Percentiles rank a stretch among this genome's conserved stretches.
phyloP scores from a whole-genome alignment of 2,888 invertebrate species.

The Plagodis dolabraria region DNA sequence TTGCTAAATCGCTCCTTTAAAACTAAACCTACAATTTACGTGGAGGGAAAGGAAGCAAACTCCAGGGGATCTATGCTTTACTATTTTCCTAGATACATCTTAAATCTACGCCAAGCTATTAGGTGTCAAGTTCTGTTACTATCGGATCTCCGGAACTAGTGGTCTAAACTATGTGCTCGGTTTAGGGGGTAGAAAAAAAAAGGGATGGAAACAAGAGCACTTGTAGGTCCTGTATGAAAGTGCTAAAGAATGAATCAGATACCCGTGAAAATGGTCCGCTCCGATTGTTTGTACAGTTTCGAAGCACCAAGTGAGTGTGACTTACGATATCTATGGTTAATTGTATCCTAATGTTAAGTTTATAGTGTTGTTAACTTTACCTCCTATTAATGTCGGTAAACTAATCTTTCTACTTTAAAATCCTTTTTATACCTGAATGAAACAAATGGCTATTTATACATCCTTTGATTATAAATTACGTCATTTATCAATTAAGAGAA shows the following conservation, averaged over 20 bases:
- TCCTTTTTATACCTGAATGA: conserved; percentile 8
- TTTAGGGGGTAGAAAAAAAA: conserved; percentile 46
- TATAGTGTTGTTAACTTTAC: conserved; percentile 53
- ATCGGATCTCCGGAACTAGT: conserved; percentile 51
- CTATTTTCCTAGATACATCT: conserved; percentile 62
- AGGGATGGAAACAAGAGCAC: conserved; percentile 55
- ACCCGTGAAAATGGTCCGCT: conserved; percentile 41
- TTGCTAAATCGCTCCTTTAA: conserved; percentile 61
- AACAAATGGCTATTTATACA: not conserved
- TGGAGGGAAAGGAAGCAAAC: conserved; percentile 59
- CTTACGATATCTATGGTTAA: conserved; percentile 84
- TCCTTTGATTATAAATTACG: too few relatives aligned
- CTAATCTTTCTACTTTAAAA: conserved; percentile 54
- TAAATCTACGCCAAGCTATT: conserved; percentile 75
- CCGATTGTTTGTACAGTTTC: conserved; percentile 63
- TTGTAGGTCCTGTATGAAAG: conserved; percentile 36
- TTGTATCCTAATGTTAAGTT: conserved; percentile 63
- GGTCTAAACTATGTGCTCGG: conserved; percentile 58
- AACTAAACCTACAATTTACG: conserved; percentile 64
- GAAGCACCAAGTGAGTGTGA: conserved; percentile 70
- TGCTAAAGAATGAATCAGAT: conserved; percentile 44
- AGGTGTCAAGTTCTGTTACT: conserved; percentile 49
- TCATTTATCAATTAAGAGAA: not conserved
- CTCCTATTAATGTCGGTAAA: conserved; percentile 47
- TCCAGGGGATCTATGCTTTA: conserved; percentile 65